Evolutionary conservation across 2,797 vertebrate species (phyloP), one percentile per base, ranked within the genome.

Genomic region (Anguilla megastoma): DNA sequence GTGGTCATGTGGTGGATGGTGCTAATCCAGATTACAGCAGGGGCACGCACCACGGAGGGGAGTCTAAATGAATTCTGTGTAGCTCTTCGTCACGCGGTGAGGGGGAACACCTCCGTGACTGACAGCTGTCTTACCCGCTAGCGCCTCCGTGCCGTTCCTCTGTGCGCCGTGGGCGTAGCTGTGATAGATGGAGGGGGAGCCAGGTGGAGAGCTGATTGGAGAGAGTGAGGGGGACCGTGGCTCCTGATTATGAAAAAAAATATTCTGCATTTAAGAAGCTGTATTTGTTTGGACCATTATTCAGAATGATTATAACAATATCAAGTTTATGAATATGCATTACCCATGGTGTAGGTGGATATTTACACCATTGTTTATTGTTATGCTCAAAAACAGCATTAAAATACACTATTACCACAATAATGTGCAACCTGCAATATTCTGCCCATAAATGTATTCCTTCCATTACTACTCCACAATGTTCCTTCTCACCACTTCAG

Each of bases 181-280:
- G 90, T 91, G 95, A 94, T 97, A 97, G 86, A 92, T 92, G 89
- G 94, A 94, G 0, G 98, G 97, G 84, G 98, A 99, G 92, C 92
- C 93, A 90, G 97, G 96, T 7, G 97, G 97, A 0, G 98, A 97
- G 86, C 93, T 93, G 86, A 95, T 91, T 0, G 97, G 97, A 18
- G 97, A 98, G 89, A 92, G 93, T 0, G 94, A 92, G 0, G 97
- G 96, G 79, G 97, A 97, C 93, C 95, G 94, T 14, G 93, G 80
- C 87, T 98, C 97, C 97, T 98, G 90, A 92, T 92, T 90, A 94
- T 91, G 80, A 91, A 93, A 89, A 1, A 48, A 93, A 89, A 92
- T 16, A 87, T 71, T 41, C 82, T 12, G 16, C 66, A 30, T 83
- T 58, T 54, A 48, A 2, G 41, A 21, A 12, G 6, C 7, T 52